Base-by-base conservation (phyloP, 2,888 invertebrate genomes). In the Odontomyia ornata region DNA sequence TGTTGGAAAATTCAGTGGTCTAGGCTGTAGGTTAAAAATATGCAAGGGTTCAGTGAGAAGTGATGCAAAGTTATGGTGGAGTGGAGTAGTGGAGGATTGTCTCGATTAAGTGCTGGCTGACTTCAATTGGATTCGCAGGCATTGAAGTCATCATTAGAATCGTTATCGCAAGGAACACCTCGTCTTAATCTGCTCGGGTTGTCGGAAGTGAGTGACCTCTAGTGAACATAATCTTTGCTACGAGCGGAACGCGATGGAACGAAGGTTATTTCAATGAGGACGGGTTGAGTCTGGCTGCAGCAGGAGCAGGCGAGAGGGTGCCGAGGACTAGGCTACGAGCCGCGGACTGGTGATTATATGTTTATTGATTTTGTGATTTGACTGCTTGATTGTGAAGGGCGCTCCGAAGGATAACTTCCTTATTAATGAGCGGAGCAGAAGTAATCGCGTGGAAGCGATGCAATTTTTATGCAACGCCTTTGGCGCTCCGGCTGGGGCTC, bases 161-260 rank as follows among this genome's bases (percentile, higher is more conserved):
- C 9, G 36, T 36, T 36, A 36, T 36, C 36, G 36, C 36, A 36
- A 36, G 65, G 65, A 65, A 18, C 36, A 36, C 65, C 30, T 36
- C 36, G 18, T 18, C 25, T 23, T 21, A 46, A 15, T 69, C 69
- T 23, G 46, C 69, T 18, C 15, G 57, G 23, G 27, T 23, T 28
- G 52, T 27, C 72, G 57, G 30, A 57, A 73, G 73, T 73, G 73
- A 73, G 73, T 73, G 73, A 73, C 73, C 73, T 73, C 73, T 73
- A 60, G 21, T 36, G 73, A 73, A 27, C 56, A 30, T 57, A 28
- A 73, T 43, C 57, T 30, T 30, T 28, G 36, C 28, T 23, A 2
- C 15, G 27, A 57, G 60, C 43, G 52, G 15, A 57, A 18, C 57
- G 73, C 36, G 57, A 60, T 36, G 57, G 57, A 72, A 57, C 25